A percentile compares a stretch with the other conserved stretches of the same genome.
phyloP scores from a whole-genome alignment of 2,888 invertebrate species.

The Calameuta idolon region DNA sequence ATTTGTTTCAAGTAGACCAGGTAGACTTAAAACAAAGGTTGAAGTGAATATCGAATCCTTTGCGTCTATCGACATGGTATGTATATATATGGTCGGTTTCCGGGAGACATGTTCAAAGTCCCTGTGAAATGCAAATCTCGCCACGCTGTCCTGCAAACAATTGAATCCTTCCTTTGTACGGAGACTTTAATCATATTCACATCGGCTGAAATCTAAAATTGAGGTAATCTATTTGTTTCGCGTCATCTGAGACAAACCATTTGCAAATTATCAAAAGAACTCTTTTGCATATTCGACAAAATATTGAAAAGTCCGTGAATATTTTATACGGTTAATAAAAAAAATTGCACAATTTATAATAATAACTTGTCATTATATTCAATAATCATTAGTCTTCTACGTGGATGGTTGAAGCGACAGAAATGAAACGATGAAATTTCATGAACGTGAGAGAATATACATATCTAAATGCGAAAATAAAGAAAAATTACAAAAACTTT shows the following conservation, averaged over 20 bases:
- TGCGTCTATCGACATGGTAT: not conserved
- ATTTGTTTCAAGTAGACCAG: not conserved
- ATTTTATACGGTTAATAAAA: not conserved
- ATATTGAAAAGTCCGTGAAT: too few relatives aligned
- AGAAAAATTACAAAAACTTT: not conserved
- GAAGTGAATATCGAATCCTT: not conserved
- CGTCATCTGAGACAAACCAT: not conserved
- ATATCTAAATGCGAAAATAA: not conserved
- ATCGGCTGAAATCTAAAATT: not conserved
- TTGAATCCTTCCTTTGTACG: conserved; percentile 3
- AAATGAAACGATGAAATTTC: not conserved
- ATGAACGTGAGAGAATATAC: not conserved
- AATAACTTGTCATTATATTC: not conserved
- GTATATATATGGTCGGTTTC: not conserved
- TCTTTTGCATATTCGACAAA: not conserved
- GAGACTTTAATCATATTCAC: not conserved
- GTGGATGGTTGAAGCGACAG: not conserved
- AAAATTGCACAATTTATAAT: too few relatives aligned
- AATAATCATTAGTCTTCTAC: not conserved
- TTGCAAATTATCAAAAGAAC: not conserved
- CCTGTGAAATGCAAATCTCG: conserved; percentile 2
- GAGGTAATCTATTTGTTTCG: not conserved
- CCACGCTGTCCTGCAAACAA: not conserved
- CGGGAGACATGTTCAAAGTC: not conserved
- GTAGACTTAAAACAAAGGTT: not conserved